Base-by-base conservation (phyloP, 2,113 vertebrate species). In the Pyrgilauda ruficollis region DNA sequence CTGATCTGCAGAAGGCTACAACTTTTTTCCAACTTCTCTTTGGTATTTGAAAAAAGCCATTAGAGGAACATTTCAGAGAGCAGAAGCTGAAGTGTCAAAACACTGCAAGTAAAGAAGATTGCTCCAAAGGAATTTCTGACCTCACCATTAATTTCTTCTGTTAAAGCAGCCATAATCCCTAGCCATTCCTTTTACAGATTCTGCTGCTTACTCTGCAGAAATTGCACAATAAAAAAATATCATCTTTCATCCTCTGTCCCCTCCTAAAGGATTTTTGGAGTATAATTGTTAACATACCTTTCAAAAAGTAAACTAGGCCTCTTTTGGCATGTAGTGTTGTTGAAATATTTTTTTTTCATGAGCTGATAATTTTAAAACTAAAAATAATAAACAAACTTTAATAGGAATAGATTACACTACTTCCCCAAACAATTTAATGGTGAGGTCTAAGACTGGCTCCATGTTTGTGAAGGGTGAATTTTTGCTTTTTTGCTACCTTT, bases 261-360 rank as follows among this genome's bases (percentile, higher is more conserved):
- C 94, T 97, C 95, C 94, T 96, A 96, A 96, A 96, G 94, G 93
- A 95, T 94, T 94, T 95, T 64, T 84, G 50, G 70, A 90, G 94
- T 84, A 96, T 83, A 89, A 89, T 87, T 94, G 62, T 53, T 87
- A 72, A 55, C 13, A 89, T 1, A 23, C 47, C 59, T 92, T 75
- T 81, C 27, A 47, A 44, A 77, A 93, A 84, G 10, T 59, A 77
- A 66, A 52, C 27, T 35, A 64, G 7, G 3, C 26, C 3, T 50
- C 23, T 76, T 83, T 31, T 30, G n/a, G 16, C 37, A 28, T n/a
- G 56, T 50, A 16, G 8, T 35, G 13, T 8, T 74, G 39, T 24
- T 72, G 13, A 79, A 16, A 20, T 44, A n/a, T 16, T 1, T 26
- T 50, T 70, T 56, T 93, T 70, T 33, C 39, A 52, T 39, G 22